Evolutionary conservation across 2,113 vertebrate genomes (phyloP), one percentile per base, ranked within the genome.

Genomic region (Gopherus flavomarginatus): DNA sequence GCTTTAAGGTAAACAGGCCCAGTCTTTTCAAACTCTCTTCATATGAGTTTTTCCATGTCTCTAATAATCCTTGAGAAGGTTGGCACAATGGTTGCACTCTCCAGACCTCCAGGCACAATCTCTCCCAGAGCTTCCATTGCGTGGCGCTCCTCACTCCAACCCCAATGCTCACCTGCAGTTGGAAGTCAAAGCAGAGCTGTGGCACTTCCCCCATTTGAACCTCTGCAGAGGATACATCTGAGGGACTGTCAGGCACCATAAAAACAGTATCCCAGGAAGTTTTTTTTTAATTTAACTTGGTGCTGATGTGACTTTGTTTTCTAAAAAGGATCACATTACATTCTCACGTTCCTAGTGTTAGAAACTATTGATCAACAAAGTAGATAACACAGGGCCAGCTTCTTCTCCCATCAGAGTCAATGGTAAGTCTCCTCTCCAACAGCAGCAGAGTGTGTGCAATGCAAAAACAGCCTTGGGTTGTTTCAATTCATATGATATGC

Each of bases 131-230:
- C 31, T 69, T 27, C 31, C 52, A 0, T 0, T 3, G 6, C 0
- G 0, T 53, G n/a, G 54, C 0, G 0, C 42, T 84, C n/a, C 3
- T 0, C 17, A 2, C 0, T 1, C 90, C 94, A 85, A 0, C 53
- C 53, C 78, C 78, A 81, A 47, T 62, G 85, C 83, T 8, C 54
- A 81, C 81, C 65, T 86, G 92, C 62, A 92, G 72, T 27, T 57
- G 11, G 0, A 0, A 86, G 42, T 84, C 65, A 27, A 54, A 81
- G 90, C 78, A 83, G 31, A 0, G 0, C n/a, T 77, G 90, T 90
- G 38, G 85, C 47, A 22, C 42, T 85, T 90, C 94, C 89, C 92
- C 96, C 2, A 17, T 17, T 92, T 42, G 47, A 50, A 26, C 59
- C 86, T 85, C 96, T 19, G 47, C 87, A 83, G 93, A 77, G 75